phyloP scores from a whole-genome alignment of 92 coral and sea anemone species.

The Hydrozoanthus gracilis region DNA sequence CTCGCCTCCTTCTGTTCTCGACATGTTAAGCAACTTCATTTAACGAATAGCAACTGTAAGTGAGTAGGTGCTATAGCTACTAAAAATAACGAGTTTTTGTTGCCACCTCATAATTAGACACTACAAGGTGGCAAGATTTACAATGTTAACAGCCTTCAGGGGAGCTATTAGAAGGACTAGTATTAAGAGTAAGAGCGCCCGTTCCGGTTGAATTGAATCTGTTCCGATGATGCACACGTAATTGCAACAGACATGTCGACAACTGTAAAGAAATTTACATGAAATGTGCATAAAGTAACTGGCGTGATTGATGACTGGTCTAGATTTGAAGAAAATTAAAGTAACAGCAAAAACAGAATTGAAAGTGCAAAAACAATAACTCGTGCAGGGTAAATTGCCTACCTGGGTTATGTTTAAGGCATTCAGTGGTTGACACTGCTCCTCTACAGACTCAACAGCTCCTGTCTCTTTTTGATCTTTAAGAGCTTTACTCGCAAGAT shows the following conservation, averaged over 20 bases:
- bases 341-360: neutral
- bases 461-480: slow-evolving; percentile 74
- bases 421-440: slow-evolving; percentile 91
- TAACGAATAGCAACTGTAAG: neutral
- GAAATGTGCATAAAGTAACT: slow-evolving; percentile 41
- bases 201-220: slow-evolving; percentile 35
- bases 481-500: slow-evolving; percentile 77
- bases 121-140: neutral
- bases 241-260: slow-evolving; percentile 42
- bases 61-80: neutral
- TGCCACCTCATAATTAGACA: neutral
- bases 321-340: neutral
- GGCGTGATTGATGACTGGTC: neutral
- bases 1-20: neutral
- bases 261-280: slow-evolving; percentile 41
- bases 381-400: neutral
- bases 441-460: slow-evolving; percentile 88
- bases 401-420: slow-evolving; percentile 87
- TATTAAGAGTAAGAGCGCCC: slow-evolving; percentile 25
- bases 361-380: slow-evolving; percentile 33
- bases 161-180: slow-evolving; percentile 29
- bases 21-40: neutral
- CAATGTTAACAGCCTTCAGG: neutral
- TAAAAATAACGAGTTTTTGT: slow-evolving; percentile 18
- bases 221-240: slow-evolving; percentile 14